Conservation (phyloP, 2,797 vertebrate species). For the Labeo calbasu region DNA sequence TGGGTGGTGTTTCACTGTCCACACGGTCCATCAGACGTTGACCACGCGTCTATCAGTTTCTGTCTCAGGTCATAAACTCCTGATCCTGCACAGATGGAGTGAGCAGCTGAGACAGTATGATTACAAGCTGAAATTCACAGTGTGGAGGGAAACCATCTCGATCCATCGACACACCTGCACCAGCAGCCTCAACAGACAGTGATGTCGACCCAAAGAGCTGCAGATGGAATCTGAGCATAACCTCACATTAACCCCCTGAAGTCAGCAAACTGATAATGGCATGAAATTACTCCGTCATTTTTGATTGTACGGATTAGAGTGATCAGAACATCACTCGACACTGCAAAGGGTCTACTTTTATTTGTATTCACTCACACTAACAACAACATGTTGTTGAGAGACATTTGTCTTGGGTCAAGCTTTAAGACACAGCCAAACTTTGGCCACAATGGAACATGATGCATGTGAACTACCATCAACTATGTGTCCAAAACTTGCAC, state of each 20-base stretch:
- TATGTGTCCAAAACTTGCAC: too few species aligned
- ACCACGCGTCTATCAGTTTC: background rate
- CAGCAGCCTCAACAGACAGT: background rate
- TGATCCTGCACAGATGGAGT: background rate
- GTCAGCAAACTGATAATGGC: too few species aligned
- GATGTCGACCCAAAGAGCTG: background rate
- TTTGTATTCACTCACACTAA: too few species aligned
- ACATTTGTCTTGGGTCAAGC: too few species aligned
- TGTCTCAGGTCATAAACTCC: background rate
- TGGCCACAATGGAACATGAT: too few species aligned
- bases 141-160: background rate
- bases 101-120: background rate
- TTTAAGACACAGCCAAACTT: too few species aligned
- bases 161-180: background rate
- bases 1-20: background rate
- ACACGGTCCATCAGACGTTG: conserved; percentile 18
- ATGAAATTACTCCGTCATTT: too few species aligned
- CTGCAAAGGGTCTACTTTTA: too few species aligned
- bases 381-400: too few species aligned
- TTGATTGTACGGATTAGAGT: too few species aligned
- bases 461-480: too few species aligned
- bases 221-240: conserved; percentile 15
- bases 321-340: too few species aligned
- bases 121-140: background rate
- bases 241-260: background rate